These are phyloP conservation scores for Danio rerio DNA, from an alignment of 2,113 vertebrate genomes.

Conservation along the genomic window DNA sequence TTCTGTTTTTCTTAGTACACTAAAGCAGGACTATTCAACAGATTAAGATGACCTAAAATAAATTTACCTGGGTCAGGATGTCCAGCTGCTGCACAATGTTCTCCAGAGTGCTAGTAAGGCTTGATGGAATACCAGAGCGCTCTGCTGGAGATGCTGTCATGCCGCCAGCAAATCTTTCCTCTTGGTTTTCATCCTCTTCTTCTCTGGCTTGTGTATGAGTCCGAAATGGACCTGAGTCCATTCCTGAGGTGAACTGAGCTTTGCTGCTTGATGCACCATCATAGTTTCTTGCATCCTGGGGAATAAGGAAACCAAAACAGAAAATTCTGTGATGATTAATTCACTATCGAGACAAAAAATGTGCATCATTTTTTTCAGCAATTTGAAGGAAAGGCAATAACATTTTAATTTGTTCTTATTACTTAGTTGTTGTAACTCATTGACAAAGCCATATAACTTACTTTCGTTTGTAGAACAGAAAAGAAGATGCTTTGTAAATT, in stretches of 20 bases:
- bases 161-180: constrained; percentile 50
- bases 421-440: no score
- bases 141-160: constrained; percentile 59
- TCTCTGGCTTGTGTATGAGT: constrained; percentile 42
- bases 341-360: neutral
- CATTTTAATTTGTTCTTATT: no score
- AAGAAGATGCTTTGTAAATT: neutral
- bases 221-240: constrained; percentile 19
- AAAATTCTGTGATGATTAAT: neutral
- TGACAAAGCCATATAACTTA: neutral
- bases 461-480: neutral
- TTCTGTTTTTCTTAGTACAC: no score
- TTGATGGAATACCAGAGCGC: constrained; percentile 62
- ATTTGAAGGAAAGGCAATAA: no score
- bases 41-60: neutral
- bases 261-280: neutral
- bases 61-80: constrained; percentile 86
- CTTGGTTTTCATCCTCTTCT: constrained; percentile 62
- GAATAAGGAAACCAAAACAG: neutral
- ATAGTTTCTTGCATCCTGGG: constrained; percentile 37
- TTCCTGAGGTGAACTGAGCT: neutral
- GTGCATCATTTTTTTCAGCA: no score
- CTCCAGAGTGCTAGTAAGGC: constrained; percentile 77
- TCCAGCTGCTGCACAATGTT: constrained; percentile 89
- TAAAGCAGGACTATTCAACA: neutral